Percentiles rank a stretch among this genome's conserved stretches.
Conservation (phyloP, 2,888 invertebrate species). For the Linnaemya vulpina region DNA sequence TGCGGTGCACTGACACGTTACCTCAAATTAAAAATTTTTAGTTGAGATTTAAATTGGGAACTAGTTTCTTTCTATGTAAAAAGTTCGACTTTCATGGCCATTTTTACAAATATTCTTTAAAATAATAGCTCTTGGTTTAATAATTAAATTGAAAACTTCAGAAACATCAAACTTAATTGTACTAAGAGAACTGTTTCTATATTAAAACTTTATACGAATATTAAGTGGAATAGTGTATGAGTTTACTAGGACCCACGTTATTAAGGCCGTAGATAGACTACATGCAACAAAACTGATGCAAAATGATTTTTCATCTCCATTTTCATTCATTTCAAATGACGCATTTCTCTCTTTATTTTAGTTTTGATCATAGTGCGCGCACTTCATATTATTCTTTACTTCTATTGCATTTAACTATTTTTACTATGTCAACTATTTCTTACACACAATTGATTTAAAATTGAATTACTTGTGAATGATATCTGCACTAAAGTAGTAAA, state of each 20-base stretch:
- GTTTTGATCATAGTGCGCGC: neutral
- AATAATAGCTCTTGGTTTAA: no score
- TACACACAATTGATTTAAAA: conserved; percentile 72
- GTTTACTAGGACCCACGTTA: neutral
- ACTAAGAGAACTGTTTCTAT: no score
- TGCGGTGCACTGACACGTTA: no score
- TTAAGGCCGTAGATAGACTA: neutral
- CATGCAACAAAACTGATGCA: neutral
- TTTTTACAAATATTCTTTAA: no score
- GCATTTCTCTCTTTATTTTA: conserved; percentile 39
- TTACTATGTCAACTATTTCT: conserved; percentile 33
- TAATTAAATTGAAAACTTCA: no score
- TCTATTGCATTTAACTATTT: conserved; percentile 61
- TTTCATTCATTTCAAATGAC: conserved; percentile 32
- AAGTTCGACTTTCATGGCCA: no score
- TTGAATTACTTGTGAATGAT: conserved; percentile 68
- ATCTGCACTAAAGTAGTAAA: conserved; percentile 48
- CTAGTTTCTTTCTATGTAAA: no score
- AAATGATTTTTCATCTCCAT: conserved; percentile 12
- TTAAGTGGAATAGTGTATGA: no score
- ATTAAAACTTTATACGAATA: no score
- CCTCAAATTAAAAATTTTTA: no score
- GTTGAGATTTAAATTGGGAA: no score
- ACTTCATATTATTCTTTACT: conserved; percentile 10
- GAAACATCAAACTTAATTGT: no score